Base-by-base conservation (phyloP, 2,113 vertebrate species). In the Chinchilla lanigera region DNA sequence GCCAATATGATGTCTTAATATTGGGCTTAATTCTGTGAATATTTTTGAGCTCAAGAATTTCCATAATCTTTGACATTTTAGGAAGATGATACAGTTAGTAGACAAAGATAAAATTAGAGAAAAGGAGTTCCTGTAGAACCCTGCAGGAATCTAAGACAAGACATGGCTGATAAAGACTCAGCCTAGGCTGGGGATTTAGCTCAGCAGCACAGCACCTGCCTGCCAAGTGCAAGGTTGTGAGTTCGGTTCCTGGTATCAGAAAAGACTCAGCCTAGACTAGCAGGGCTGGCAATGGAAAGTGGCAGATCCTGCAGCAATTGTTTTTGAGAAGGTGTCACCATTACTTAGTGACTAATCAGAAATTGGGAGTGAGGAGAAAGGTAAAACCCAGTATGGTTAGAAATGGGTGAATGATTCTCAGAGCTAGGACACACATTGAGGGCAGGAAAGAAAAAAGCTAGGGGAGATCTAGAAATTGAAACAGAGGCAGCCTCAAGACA, bases 311-410 rank as follows among this genome's bases (percentile, higher is more conserved):
- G 7, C 35, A 35, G 22, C 54, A 9, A 69, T 54, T 28, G 7
- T 60, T 87, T 78, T 50, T 22, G 30, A 80, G 13, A 41, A 20
- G 44, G 11, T 28, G 12, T 33, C 17, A 16, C 26, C 12, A 44
- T 33, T 35, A 38, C 44, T 17, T 33, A 17, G 24, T 26, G 28
- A 71, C 11, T 65, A 47, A 52, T 44, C 0, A 19, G 33, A 86
- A 73, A 3, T 8, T 44, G 67, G 35, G 26, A 60, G 56, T 20
- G 8, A 73, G 0, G 30, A 54, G 47, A 52, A 17, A 63, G 28
- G 8, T 52, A 11, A 83, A 91, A 28, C 1, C 1, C 33, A 75
- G 35, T 0, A 0, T 5, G 4, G 26, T 30, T 10, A 58, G 33
- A 14, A 94, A 33, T 3, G 24, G 65, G 10, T 80, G 26, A 93